Evolutionary conservation across 2,797 vertebrate species (phyloP).

Genomic region (Sternarchorhynchus goeldii): DNA sequence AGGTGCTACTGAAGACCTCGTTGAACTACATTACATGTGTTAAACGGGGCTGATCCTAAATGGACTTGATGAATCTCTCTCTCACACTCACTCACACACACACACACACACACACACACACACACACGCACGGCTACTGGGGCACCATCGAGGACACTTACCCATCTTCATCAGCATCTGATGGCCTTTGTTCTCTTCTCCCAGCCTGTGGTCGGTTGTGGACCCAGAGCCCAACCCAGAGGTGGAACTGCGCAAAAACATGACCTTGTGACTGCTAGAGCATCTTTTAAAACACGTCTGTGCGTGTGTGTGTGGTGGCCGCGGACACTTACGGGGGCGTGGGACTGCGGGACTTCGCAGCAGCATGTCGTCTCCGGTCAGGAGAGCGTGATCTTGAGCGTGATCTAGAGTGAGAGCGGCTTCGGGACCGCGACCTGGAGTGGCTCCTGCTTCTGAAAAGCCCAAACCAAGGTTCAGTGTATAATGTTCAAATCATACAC

Average conservation of each 20-base stretch:
- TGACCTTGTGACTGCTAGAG: background rate
- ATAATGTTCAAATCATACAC: background rate
- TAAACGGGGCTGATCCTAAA: too few species aligned
- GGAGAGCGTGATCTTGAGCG: conserved; percentile 88
- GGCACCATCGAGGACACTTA: conserved; percentile 59
- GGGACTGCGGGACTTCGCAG: conserved; percentile 82
- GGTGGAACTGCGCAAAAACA: conserved; percentile 65
- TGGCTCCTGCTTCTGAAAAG: conserved; percentile 80
- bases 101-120: background rate
- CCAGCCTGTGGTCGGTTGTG: conserved; percentile 80
- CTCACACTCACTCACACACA: background rate
- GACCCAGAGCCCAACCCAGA: conserved; percentile 78
- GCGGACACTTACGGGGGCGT: conserved; percentile 85
- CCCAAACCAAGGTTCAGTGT: conserved; percentile 4
- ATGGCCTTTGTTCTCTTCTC: conserved; percentile 97
- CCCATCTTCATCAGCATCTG: conserved; percentile 99
- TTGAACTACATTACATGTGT: too few species aligned
- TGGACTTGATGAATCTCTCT: background rate
- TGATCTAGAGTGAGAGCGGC: conserved; percentile 83
- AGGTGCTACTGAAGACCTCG: too few species aligned
- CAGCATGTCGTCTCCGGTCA: conserved; percentile 72
- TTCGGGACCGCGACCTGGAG: conserved; percentile 84
- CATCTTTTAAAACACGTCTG: background rate
- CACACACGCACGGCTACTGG: background rate
- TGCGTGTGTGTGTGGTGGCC: background rate